These are phyloP conservation scores for Listrodromus nycthemerus DNA, from an alignment of 2,888 invertebrate genomes.

Conservation along the genomic window DNA sequence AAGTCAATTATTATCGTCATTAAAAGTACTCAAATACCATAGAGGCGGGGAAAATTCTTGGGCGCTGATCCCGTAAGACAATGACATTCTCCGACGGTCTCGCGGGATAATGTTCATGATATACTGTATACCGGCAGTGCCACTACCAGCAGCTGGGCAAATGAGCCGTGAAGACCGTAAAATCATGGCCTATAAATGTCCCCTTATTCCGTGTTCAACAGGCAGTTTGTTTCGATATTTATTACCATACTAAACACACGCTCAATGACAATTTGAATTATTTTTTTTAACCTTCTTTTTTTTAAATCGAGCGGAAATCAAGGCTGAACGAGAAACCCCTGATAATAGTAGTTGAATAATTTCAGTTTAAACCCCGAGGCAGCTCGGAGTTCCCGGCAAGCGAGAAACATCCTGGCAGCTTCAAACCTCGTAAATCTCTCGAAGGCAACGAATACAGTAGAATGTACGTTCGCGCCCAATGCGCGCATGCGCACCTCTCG, in stretches of 20 bases:
- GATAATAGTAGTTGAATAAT: conserved; percentile 28
- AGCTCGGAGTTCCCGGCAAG: neutral
- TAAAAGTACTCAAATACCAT: neutral
- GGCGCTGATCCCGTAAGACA: neutral
- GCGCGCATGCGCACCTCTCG: conserved; percentile 6
- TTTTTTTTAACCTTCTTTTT: conserved; percentile 12
- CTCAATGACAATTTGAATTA: conserved; percentile 30
- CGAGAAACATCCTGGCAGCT: neutral
- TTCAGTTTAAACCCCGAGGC: conserved; percentile 17
- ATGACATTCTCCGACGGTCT: neutral
- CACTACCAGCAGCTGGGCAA: conserved; percentile 16
- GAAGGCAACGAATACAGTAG: conserved; percentile 10
- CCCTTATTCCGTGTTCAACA: conserved; percentile 22
- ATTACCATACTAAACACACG: conserved; percentile 6
- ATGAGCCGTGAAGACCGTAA: conserved; percentile 31
- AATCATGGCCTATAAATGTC: conserved; percentile 30
- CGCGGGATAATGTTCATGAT: neutral
- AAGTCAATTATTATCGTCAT: neutral
- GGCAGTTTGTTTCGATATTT: conserved; percentile 43
- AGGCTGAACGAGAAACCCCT: neutral
- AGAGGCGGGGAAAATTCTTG: neutral
- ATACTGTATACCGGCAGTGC: neutral
- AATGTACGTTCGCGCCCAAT: conserved; percentile 24
- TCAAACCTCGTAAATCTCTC: conserved; percentile 49
- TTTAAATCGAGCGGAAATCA: conserved; percentile 22